Percentiles rank a stretch among this genome's conserved stretches.
These are phyloP conservation scores for Fregata magnificens DNA, from an alignment of 2,113 vertebrate species.

Conservation along the genomic window DNA sequence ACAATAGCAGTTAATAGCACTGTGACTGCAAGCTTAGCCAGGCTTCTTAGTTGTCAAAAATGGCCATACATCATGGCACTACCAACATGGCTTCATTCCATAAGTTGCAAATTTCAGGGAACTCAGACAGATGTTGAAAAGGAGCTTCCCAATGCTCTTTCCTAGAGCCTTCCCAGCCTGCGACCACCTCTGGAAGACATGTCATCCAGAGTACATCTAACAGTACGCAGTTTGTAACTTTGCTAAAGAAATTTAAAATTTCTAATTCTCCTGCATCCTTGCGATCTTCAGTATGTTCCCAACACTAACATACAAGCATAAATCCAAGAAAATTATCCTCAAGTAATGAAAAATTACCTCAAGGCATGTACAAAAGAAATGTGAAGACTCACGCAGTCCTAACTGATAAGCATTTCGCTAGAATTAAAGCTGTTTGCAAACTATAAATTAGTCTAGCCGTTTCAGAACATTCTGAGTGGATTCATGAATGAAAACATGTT, in stretches of 20 bases:
- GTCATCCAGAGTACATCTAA: neutral
- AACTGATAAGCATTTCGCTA: neutral
- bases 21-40: neutral
- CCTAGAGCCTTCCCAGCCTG: neutral
- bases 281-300: neutral
- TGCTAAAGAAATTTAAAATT: neutral
- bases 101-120: neutral
- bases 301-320: neutral
- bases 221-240: neutral
- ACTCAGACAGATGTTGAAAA: neutral
- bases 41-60: neutral
- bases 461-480: neutral
- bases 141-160: neutral
- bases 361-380: neutral
- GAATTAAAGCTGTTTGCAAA: neutral
- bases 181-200: neutral
- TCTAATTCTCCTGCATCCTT: neutral
- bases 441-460: neutral
- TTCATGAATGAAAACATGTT: neutral
- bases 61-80: neutral
- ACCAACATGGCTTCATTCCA: neutral
- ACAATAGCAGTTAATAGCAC: neutral
- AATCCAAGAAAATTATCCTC: neutral
- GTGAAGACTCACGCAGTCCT: neutral
- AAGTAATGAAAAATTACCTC: neutral